These are phyloP conservation scores for Thymelicus sylvestris DNA, from an alignment of 2,888 invertebrate genomes.

Conservation along the genomic window DNA sequence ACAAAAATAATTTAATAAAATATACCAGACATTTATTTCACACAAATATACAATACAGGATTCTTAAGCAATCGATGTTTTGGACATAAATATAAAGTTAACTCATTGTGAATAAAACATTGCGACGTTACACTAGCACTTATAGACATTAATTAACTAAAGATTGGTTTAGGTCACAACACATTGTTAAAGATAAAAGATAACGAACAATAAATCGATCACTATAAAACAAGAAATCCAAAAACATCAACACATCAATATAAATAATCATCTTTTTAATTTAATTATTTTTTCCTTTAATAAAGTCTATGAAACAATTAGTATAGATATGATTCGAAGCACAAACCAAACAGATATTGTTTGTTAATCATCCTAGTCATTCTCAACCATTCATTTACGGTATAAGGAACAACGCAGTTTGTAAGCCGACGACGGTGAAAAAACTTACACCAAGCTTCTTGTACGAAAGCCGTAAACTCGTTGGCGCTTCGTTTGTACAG, in stretches of 20 bases:
- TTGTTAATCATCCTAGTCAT: constrained; percentile 20
- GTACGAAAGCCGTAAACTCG: constrained; percentile 47
- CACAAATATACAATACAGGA: constrained; percentile 52
- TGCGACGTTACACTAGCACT: neutral
- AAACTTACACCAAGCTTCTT: constrained; percentile 43
- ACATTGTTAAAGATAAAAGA: constrained; percentile 2
- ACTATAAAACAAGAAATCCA: neutral
- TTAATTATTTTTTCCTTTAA: constrained; percentile 12
- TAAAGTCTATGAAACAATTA: constrained; percentile 41
- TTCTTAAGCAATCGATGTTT: constrained; percentile 21
- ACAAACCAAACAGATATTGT: constrained; percentile 18
- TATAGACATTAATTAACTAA: neutral
- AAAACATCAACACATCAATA: neutral
- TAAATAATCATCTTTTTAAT: constrained; percentile 11
- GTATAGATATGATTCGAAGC: constrained; percentile 29
- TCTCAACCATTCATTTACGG: constrained; percentile 48
- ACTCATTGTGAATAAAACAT: neutral
- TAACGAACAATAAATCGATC: neutral
- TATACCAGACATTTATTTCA: constrained; percentile 64
- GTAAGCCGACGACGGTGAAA: constrained; percentile 43
- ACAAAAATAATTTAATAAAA: constrained; percentile 74
- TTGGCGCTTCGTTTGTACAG: constrained; percentile 66
- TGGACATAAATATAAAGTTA: constrained; percentile 7
- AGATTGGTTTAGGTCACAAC: neutral
- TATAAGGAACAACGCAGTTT: constrained; percentile 61